These are phyloP conservation scores for Cygnus buccinator DNA, from an alignment of 2,113 vertebrate genomes.

Conservation along the genomic window DNA sequence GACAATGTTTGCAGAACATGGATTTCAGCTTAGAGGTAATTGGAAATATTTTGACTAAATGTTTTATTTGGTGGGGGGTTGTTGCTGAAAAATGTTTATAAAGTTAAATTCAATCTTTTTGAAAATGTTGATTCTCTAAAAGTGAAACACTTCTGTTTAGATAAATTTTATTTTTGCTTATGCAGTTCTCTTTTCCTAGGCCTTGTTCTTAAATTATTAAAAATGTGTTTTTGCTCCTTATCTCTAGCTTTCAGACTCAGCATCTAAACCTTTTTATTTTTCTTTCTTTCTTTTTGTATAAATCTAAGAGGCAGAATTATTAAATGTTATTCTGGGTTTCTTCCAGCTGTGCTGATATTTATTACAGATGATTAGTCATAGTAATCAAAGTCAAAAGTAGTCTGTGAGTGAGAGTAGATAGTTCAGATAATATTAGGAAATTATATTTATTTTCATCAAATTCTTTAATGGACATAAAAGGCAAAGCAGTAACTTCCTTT, in stretches of 20 bases:
- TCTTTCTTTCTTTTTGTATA: not conserved
- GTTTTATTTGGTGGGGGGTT: not conserved
- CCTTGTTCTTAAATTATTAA: not conserved
- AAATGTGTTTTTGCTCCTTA: not conserved
- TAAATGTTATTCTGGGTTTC: not conserved
- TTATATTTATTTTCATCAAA: not conserved
- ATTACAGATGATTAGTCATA: not conserved
- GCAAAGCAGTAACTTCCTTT: not conserved
- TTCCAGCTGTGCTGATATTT: not conserved
- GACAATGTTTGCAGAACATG: not conserved
- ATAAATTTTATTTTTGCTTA: not conserved
- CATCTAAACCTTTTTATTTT: not conserved
- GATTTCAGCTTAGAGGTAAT: not conserved
- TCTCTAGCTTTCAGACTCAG: not conserved
- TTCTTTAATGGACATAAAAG: not conserved
- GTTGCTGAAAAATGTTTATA: not conserved
- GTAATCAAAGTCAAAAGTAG: not conserved
- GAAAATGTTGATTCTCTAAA: not conserved
- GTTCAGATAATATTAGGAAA: not conserved
- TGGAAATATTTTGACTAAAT: conserved; percentile 14
- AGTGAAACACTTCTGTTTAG: not conserved
- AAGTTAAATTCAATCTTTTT: not conserved
- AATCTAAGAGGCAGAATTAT: not conserved
- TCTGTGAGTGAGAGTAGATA: not conserved
- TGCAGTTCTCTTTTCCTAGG: not conserved